phyloP scores from a whole-genome alignment of 2,888 invertebrate genomes.

The Gryllus longicercus region DNA sequence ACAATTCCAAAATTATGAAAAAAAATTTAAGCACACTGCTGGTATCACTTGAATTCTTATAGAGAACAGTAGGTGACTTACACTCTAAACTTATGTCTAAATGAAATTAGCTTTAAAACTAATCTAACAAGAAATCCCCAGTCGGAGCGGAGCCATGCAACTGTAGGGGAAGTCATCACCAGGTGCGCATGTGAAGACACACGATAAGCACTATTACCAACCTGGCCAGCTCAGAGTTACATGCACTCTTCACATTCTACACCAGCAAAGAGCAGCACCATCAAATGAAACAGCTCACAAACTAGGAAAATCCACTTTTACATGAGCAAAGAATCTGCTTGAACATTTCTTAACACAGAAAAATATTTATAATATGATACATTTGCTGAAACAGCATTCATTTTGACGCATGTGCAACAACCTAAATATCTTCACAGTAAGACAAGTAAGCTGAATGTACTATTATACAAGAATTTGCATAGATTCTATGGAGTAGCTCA shows the following conservation, averaged over 20 bases:
- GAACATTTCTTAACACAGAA: not conserved
- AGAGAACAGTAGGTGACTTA: no score
- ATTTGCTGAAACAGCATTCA: not conserved
- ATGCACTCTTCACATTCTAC: not conserved
- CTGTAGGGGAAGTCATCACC: constrained; percentile 35
- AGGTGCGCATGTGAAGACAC: constrained; percentile 35
- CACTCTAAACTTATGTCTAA: constrained; percentile 33
- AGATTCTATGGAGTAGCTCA: not conserved
- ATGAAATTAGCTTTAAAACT: constrained; percentile 30
- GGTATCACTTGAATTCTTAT: constrained; percentile 5
- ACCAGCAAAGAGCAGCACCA: not conserved
- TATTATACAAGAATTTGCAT: not conserved
- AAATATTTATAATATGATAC: not conserved
- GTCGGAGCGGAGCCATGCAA: constrained; percentile 35
- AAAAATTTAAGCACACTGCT: constrained; percentile 6
- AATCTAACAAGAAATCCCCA: constrained; percentile 35
- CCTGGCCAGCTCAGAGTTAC: constrained; percentile 21
- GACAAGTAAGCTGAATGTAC: not conserved
- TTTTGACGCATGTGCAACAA: constrained; percentile 4
- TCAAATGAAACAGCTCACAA: not conserved
- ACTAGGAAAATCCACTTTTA: not conserved
- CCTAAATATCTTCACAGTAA: not conserved
- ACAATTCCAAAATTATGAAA: not conserved
- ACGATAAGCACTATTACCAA: constrained; percentile 32
- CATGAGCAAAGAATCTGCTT: not conserved